Evolutionary conservation across 37 sponge, comb jelly and placozoan species (phyloP).

Genomic region (Chondrilla cf. caribensis): DNA sequence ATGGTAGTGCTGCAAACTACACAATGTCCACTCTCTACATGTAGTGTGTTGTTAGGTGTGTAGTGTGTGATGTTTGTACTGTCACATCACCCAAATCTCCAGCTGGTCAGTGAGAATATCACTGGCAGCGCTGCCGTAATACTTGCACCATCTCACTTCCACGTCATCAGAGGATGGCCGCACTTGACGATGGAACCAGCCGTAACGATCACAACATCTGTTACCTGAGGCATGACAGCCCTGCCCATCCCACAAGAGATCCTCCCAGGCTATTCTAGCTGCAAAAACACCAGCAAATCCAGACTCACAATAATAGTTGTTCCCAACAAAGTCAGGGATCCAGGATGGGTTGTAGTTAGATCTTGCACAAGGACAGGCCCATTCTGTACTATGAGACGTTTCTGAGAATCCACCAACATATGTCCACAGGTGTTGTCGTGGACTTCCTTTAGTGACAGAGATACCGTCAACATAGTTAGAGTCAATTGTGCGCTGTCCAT

Average conservation of each 20-base stretch:
- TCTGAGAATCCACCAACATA: background rate
- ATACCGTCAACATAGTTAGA: background rate
- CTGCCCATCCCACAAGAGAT: constrained; percentile 20
- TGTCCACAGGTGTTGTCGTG: constrained; percentile 2
- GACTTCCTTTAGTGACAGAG: background rate
- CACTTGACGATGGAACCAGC: constrained; percentile 12
- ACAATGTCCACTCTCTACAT: background rate
- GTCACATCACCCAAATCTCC: constrained; percentile 2
- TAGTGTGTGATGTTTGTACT: background rate
- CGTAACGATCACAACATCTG: constrained; percentile 7
- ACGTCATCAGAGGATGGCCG: background rate
- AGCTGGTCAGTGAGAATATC: background rate
- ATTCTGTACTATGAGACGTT: background rate
- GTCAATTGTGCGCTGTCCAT: background rate
- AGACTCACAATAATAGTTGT: constrained; percentile 8
- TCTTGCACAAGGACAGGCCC: background rate
- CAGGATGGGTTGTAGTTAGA: too few relatives aligned
- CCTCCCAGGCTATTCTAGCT: background rate
- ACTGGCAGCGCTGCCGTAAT: background rate
- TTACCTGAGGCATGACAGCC: constrained; percentile 5
- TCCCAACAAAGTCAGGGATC: background rate
- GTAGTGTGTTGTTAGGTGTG: too few relatives aligned
- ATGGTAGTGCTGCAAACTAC: background rate
- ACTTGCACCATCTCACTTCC: background rate
- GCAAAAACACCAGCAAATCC: background rate